Percentiles rank a stretch among this genome's conserved stretches.
These are phyloP conservation scores for Polietes domitor DNA, from an alignment of 2,888 invertebrate genomes.

Conservation along the genomic window DNA sequence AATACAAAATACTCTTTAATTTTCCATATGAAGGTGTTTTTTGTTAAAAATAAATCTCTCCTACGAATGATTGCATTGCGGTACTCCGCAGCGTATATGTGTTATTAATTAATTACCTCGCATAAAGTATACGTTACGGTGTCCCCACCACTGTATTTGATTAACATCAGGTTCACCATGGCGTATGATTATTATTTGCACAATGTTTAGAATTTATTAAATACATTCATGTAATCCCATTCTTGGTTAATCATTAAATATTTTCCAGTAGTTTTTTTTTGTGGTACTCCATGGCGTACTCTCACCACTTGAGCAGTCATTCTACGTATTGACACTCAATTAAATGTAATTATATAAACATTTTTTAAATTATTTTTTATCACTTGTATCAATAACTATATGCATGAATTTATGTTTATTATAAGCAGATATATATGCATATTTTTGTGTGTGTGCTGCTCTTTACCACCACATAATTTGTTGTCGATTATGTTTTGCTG, in stretches of 20 bases:
- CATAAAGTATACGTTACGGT: too few species aligned
- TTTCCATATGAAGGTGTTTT: too few species aligned
- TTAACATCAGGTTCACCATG: background rate
- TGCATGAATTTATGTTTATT: constrained; percentile 1
- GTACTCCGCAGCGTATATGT: too few species aligned
- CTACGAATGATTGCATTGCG: too few species aligned
- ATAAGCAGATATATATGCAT: background rate
- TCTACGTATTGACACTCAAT: constrained; percentile 24
- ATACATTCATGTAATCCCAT: too few species aligned
- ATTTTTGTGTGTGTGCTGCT: background rate
- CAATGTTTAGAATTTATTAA: too few species aligned
- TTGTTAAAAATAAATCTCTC: too few species aligned
- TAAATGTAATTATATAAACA: background rate
- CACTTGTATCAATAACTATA: background rate
- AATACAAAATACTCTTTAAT: too few species aligned
- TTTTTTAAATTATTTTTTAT: constrained; percentile 13
- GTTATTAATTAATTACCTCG: too few species aligned
- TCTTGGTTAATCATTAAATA: too few species aligned
- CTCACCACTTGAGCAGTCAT: background rate
- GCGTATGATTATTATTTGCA: constrained; percentile 4
- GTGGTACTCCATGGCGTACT: background rate
- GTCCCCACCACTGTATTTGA: too few species aligned
- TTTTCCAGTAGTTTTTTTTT: too few species aligned
- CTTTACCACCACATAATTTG: background rate
- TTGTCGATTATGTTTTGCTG: background rate